Conservation (phyloP, 2,797 vertebrate genomes). For the Takifugu ocellatus region DNA sequence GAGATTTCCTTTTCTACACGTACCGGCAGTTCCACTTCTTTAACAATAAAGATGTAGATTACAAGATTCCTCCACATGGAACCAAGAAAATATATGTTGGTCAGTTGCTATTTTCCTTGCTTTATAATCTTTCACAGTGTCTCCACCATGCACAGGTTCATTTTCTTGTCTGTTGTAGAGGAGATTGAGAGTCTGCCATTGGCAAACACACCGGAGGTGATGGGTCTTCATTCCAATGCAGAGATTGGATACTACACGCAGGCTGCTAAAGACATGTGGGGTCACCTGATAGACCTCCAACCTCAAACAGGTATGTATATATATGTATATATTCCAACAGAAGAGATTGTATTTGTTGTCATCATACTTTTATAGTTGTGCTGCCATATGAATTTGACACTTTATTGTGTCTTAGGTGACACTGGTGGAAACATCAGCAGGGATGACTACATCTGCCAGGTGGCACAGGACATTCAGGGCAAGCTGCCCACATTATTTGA, state of each 20-base stretch:
- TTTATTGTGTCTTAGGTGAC: constrained; percentile 77
- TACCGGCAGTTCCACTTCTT: constrained; percentile 91
- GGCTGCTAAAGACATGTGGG: constrained; percentile 87
- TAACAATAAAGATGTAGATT: constrained; percentile 80
- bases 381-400: neutral
- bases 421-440: constrained; percentile 80
- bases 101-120: constrained; percentile 58
- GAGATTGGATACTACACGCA: constrained; percentile 94
- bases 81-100: constrained; percentile 83
- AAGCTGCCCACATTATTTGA: constrained; percentile 86
- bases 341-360: neutral
- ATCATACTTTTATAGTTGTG: too few relatives aligned
- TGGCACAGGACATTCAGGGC: constrained; percentile 89
- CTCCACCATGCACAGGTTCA: neutral
- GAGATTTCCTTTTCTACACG: constrained; percentile 92
- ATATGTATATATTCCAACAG: neutral
- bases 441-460: constrained; percentile 86
- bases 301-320: constrained; percentile 84
- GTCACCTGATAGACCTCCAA: constrained; percentile 89
- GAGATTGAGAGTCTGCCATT: constrained; percentile 87
- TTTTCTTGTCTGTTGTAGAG: constrained; percentile 56
- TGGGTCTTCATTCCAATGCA: constrained; percentile 90
- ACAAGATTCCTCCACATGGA: constrained; percentile 82
- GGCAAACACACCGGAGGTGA: constrained; percentile 86
- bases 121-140: constrained; percentile 1